Conservation (phyloP, 2,113 vertebrate genomes). For the Lethenteron reissneri region DNA sequence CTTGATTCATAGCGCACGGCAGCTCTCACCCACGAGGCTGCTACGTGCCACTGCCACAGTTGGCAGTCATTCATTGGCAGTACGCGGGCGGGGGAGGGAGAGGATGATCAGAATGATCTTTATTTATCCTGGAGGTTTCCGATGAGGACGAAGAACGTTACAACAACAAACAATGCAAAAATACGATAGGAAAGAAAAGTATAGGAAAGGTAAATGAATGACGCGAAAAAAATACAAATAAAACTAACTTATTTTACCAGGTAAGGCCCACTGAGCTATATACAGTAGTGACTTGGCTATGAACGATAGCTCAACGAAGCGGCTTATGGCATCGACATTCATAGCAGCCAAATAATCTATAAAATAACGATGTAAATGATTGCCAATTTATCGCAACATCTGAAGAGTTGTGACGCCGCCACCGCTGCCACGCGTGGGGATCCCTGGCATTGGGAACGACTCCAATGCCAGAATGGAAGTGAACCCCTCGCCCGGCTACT, state of each 20-base stretch:
- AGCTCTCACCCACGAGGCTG: too few species aligned
- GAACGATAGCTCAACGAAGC: background rate
- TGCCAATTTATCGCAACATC: background rate
- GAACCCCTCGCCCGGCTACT: too few species aligned
- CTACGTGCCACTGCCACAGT: too few species aligned
- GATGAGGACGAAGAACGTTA: too few species aligned
- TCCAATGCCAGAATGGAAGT: too few species aligned
- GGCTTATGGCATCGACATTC: slow-evolving; percentile 3
- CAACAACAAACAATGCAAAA: slow-evolving; percentile 6
- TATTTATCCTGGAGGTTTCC: too few species aligned
- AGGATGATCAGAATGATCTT: too few species aligned
- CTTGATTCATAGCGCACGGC: too few species aligned
- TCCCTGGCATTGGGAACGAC: too few species aligned
- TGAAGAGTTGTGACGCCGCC: background rate
- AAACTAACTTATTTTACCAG: background rate
- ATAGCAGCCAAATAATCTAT: background rate
- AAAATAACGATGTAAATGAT: background rate
- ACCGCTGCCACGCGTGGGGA: too few species aligned
- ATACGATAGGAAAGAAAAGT: background rate
- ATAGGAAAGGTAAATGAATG: background rate
- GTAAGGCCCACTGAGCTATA: background rate
- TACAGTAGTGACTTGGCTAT: background rate
- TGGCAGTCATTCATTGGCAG: too few species aligned
- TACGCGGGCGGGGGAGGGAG: too few species aligned
- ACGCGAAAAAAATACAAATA: background rate